Percentiles rank a stretch among this genome's conserved stretches.
Conservation (phyloP, 2,113 vertebrate genomes). For the Condylura cristata region DNA sequence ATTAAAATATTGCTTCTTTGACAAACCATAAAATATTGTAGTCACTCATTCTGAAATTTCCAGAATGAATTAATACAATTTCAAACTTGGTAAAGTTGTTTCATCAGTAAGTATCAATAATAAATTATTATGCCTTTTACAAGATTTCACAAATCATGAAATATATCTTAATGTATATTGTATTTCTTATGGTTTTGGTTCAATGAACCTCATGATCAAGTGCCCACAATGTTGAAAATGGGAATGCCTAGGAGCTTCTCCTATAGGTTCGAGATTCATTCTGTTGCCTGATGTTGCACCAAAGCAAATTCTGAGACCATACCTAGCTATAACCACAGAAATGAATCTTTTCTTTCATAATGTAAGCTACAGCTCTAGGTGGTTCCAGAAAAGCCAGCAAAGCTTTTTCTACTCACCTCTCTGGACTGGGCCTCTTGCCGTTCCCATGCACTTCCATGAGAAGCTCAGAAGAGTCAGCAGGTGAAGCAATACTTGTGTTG, state of each 20-base stretch:
- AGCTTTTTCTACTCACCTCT: conserved; percentile 86
- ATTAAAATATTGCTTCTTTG: conserved; percentile 41
- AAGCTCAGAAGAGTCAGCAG: conserved; percentile 94
- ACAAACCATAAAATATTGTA: neutral
- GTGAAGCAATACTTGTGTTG: conserved; percentile 93
- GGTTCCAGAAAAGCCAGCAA: neutral
- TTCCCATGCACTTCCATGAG: conserved; percentile 94
- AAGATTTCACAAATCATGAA: neutral
- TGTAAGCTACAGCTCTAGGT: neutral
- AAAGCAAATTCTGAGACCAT: conserved; percentile 4
- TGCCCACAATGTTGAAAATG: neutral
- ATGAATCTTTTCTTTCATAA: conserved; percentile 29
- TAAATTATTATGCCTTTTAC: neutral
- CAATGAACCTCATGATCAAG: neutral
- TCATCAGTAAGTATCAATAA: neutral
- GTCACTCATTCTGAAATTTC: neutral
- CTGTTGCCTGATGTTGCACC: neutral
- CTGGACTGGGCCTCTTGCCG: conserved; percentile 95
- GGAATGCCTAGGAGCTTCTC: neutral
- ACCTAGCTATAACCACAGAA: neutral
- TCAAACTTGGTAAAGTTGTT: neutral
- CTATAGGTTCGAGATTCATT: conserved; percentile 1
- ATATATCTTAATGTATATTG: neutral
- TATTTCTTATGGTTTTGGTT: neutral
- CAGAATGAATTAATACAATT: conserved; percentile 14